Evolutionary conservation across 2,888 invertebrate genomes (phyloP).

Genomic region (Alitta virens): DNA sequence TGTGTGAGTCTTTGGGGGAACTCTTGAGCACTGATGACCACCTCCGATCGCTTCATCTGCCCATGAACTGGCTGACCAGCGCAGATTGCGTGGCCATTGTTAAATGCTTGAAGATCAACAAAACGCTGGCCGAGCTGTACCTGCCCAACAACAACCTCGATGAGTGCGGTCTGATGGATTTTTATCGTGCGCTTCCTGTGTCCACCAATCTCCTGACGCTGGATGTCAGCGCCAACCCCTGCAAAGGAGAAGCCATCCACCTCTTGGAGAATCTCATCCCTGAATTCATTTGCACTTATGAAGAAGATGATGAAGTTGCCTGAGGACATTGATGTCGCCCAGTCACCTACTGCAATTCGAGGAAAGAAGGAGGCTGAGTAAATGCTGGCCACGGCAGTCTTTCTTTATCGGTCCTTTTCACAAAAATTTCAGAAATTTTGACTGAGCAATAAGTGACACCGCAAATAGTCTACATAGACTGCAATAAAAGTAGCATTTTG

Average conservation of each 20-base stretch:
- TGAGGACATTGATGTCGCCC: too few relatives aligned
- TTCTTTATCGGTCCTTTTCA: too few relatives aligned
- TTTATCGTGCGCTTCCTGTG: neutral
- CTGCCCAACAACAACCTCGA: neutral
- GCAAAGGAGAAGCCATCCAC: neutral
- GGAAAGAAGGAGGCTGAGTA: too few relatives aligned
- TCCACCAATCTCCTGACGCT: neutral
- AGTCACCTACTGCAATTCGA: too few relatives aligned
- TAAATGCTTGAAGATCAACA: neutral
- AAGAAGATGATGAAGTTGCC: neutral
- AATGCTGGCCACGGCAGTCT: too few relatives aligned
- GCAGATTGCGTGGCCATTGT: neutral
- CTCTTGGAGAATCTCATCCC: neutral
- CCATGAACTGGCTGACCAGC: neutral
- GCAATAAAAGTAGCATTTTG: too few relatives aligned
- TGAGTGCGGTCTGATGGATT: neutral
- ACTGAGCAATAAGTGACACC: too few relatives aligned
- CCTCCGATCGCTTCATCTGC: too few relatives aligned
- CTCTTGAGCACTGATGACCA: too few relatives aligned
- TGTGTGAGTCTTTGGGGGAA: too few relatives aligned
- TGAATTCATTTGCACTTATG: neutral
- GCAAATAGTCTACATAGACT: too few relatives aligned
- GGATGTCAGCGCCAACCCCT: neutral
- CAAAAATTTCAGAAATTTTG: too few relatives aligned
- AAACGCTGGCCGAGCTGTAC: neutral